Base-by-base conservation (phyloP, 2,797 vertebrate species). In the Manis crassicaudata region DNA sequence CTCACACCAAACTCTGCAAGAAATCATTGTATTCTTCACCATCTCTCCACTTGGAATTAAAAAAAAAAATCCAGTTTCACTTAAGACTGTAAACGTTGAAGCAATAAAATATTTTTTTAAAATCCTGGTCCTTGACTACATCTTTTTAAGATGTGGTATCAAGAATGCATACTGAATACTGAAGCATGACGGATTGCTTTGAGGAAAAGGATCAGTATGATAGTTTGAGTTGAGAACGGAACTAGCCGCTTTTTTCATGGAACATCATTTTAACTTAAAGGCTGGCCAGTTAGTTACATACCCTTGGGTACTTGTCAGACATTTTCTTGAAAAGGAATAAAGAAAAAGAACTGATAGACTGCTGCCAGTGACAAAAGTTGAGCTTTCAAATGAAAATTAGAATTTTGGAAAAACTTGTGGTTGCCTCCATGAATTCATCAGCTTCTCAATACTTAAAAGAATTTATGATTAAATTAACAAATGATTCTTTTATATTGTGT, bases 311-410 rank as follows among this genome's bases (percentile, higher is more conserved):
- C 67, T 95, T 52, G 67, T 18, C n/a, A 95, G 60, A 14, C 25
- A 37, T 65, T 72, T 83, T 60, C 87, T 77, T 88, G 29, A 67
- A 75, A 80, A 20, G 11, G 83, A 68, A 9, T 72, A 68, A 63
- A 77, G 72, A 60, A 67, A 84, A 63, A 93, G 32, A 89, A 56
- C n/a, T 63, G 50, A 2, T 60, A 54, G 7, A 25, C 43, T 77
- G n/a, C 62, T 90, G 86, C 35, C 20, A 58, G 0, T 50, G 20
- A 90, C 84, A 79, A 9, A 89, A 67, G 17, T 79, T 92, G 75
- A 91, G 62, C 72, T 81, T 96, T 89, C 27, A 86, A 32, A 70
- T 86, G 50, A 92, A 95, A 90, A 80, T 73, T 25, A 76, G 43
- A 80, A 80, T 70, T 94, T 90, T 63, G n/a, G n/a, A 32, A 70